Percentiles rank a stretch among this genome's conserved stretches.
phyloP scores from a whole-genome alignment of 2,888 invertebrate species.

The Ganaspis brasiliensis region DNA sequence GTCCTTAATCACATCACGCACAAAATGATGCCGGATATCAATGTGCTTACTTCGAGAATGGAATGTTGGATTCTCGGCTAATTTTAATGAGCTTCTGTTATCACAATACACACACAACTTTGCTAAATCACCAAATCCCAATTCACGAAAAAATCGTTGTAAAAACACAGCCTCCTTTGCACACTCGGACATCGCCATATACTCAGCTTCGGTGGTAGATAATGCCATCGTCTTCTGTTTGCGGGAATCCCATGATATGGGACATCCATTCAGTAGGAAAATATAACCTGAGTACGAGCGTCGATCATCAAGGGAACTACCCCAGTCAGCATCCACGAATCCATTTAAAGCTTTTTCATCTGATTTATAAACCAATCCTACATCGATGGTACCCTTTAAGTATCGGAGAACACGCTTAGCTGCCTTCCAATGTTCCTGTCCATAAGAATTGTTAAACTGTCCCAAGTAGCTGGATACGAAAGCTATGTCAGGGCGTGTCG shows the following conservation, averaged over 20 bases:
- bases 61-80: constrained; percentile 22
- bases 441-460: constrained; percentile 58
- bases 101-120: constrained; percentile 17
- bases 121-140: constrained; percentile 9
- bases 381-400: neutral
- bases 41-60: constrained; percentile 12
- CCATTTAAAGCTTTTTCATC: neutral
- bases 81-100: constrained; percentile 8
- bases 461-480: constrained; percentile 44
- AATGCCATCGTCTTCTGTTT: constrained; percentile 17
- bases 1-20: neutral
- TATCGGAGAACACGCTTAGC: neutral
- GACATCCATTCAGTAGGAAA: neutral
- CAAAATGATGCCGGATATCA: constrained; percentile 14
- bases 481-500: constrained; percentile 50
- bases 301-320: neutral
- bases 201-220: constrained; percentile 16
- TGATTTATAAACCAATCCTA: neutral
- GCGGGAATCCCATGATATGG: constrained; percentile 13
- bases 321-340: constrained; percentile 20
- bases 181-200: constrained; percentile 24
- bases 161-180: constrained; percentile 30
- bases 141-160: neutral
- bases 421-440: constrained; percentile 45
- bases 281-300: neutral